Conservation (phyloP, 1,140 invertebrate genomes). For the Mylabris phalerata region DNA sequence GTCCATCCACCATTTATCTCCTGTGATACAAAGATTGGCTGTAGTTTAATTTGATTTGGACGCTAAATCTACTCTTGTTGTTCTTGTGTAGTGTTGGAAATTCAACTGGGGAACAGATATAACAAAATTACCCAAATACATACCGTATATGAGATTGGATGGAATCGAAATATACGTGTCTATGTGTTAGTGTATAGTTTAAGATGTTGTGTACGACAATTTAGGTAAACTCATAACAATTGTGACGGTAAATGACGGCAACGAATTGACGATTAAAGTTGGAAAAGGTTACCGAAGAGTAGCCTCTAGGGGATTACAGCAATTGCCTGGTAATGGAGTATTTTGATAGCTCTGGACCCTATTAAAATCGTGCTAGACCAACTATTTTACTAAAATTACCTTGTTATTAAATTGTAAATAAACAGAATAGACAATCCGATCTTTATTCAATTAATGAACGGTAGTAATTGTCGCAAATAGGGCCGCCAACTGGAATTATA, state of each 20-base stretch:
- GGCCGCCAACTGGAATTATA: no score
- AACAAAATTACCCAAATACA: neutral
- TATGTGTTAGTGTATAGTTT: neutral
- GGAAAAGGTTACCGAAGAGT: neutral
- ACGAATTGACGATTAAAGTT: neutral
- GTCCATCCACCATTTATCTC: no score
- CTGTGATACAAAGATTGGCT: no score
- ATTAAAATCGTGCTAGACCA: constrained; percentile 13
- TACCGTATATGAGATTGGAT: neutral
- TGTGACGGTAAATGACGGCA: neutral
- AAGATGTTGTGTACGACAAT: neutral
- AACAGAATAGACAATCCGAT: constrained; percentile 8
- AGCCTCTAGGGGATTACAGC: constrained; percentile 9
- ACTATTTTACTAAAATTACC: constrained; percentile 12
- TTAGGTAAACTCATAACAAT: neutral
- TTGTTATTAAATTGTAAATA: constrained; percentile 18
- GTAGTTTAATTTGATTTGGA: no score
- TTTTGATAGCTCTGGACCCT: constrained; percentile 16
- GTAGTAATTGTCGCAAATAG: no score
- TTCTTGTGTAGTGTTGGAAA: no score
- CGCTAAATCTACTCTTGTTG: no score
- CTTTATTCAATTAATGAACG: constrained; percentile 6
- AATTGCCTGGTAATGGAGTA: constrained; percentile 19
- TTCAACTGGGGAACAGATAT: no score
- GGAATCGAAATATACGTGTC: neutral